Evolutionary conservation across 2,113 vertebrate species (phyloP), one percentile per base, ranked within the genome.

Genomic region (Nematolebias whitei): DNA sequence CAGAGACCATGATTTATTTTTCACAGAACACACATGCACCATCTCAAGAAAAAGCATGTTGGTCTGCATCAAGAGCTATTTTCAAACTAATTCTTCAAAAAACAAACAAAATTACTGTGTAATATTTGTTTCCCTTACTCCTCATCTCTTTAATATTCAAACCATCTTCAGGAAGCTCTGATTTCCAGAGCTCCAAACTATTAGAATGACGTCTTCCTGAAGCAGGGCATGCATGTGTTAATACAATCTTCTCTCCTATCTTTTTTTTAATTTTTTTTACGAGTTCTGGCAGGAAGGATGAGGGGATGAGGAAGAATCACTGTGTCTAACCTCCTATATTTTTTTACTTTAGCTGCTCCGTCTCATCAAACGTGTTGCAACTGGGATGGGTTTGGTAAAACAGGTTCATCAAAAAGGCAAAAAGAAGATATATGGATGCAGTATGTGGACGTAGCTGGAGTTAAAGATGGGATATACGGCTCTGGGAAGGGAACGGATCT

Each of bases 121-220:
- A 5, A n/a, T 14, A 39, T 38, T n/a, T 2, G 44, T 13, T 24
- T 52, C 47, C 58, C 68, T 56, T 47, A 52, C 52, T 79, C 68
- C 41, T 62, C 18, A 67, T 53, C 68, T 71, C 43, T 20, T 35
- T 71, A 52, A 51, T 73, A 66, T 72, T 70, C 68, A 82, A 51
- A 72, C 54, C 60, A 65, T 81, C 64, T 77, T 63, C 51, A 23
- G 58, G 54, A 80, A 71, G 55, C 64, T 64, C 26, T 70, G 78
- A 57, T 63, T 70, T 79, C 62, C 56, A 23, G 52, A 66, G 56
- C 47, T 40, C 52, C 20, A 12, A 68, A 72, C 66, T 80, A 78
- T 84, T 76, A 87, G 85, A 91, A 75, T 88, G 86, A 90, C 86
- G 82, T 86, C 77, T 85, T 78, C 79, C 67, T 83, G 84, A 78